phyloP scores from a whole-genome alignment of 2,797 vertebrate species.

The Coregonus ussuriensis region DNA sequence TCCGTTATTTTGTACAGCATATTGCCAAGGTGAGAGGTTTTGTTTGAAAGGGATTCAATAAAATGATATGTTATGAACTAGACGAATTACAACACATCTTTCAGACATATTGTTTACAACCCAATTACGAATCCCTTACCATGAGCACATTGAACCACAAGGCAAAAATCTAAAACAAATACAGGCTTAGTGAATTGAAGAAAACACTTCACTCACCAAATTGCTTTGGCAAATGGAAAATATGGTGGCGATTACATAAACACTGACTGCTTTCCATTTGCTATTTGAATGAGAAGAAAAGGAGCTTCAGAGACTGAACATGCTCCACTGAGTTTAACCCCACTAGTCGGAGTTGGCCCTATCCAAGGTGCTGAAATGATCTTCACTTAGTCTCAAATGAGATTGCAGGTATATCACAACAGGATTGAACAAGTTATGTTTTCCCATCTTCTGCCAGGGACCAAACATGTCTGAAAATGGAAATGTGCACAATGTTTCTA shows the following conservation, averaged over 20 bases:
- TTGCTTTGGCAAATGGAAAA: background rate
- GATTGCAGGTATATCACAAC: background rate
- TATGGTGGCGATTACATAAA: background rate
- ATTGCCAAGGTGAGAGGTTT: background rate
- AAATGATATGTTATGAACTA: too few species aligned
- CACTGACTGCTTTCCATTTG: background rate
- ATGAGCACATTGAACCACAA: background rate
- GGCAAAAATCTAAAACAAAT: background rate
- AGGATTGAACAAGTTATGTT: background rate
- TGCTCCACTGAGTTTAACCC: background rate
- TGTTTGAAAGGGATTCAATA: background rate
- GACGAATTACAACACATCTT: too few species aligned
- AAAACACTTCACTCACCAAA: background rate
- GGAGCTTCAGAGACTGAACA: too few species aligned
- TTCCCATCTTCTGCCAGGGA: background rate
- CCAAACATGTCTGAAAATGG: background rate
- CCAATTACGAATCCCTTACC: too few species aligned
- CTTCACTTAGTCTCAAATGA: background rate
- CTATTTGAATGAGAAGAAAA: background rate
- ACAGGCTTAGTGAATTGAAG: background rate
- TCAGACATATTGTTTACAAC: background rate
- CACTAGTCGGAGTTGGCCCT: background rate
- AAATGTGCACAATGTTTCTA: background rate
- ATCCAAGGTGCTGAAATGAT: background rate
- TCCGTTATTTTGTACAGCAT: background rate